Percentiles rank a stretch among this genome's conserved stretches.
phyloP scores from a whole-genome alignment of 2,888 invertebrate species.

The Megaustenia siamemsis region DNA sequence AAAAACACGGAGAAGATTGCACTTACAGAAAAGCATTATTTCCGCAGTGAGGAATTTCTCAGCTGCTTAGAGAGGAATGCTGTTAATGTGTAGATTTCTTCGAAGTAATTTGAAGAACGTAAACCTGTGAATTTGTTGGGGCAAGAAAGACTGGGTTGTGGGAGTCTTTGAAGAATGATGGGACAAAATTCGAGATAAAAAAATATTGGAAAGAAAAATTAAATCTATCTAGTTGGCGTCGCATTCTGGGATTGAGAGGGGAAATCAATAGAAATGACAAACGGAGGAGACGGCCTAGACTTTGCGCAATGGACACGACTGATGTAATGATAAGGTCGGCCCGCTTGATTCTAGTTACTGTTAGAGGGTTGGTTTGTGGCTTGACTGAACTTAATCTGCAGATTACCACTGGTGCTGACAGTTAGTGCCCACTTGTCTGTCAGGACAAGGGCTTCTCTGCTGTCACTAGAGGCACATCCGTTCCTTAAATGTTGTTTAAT shows the following conservation, averaged over 20 bases:
- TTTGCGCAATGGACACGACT: not conserved
- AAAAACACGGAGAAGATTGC: too few species aligned
- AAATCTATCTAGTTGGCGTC: conserved; percentile 15
- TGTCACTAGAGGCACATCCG: not conserved
- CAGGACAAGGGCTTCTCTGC: not conserved
- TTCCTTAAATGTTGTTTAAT: too few species aligned
- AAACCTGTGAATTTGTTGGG: too few species aligned
- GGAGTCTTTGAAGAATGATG: too few species aligned
- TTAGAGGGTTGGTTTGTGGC: not conserved
- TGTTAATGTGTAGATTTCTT: too few species aligned
- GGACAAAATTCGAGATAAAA: too few species aligned
- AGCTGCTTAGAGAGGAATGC: too few species aligned
- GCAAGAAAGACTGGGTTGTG: too few species aligned
- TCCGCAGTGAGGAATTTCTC: too few species aligned
- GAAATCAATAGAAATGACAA: conserved; percentile 10
- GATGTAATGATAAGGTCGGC: conserved; percentile 17
- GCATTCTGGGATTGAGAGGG: not conserved
- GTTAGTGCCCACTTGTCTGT: not conserved
- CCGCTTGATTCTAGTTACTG: conserved; percentile 6
- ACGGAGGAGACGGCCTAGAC: not conserved
- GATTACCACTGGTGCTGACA: not conserved
- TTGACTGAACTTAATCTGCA: not conserved
- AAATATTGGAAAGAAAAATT: too few species aligned
- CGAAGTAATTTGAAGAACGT: too few species aligned
- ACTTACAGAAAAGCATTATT: too few species aligned